Evolutionary conservation across 1,140 invertebrate genomes (phyloP).

Genomic region (Zaprionus taronus): DNA sequence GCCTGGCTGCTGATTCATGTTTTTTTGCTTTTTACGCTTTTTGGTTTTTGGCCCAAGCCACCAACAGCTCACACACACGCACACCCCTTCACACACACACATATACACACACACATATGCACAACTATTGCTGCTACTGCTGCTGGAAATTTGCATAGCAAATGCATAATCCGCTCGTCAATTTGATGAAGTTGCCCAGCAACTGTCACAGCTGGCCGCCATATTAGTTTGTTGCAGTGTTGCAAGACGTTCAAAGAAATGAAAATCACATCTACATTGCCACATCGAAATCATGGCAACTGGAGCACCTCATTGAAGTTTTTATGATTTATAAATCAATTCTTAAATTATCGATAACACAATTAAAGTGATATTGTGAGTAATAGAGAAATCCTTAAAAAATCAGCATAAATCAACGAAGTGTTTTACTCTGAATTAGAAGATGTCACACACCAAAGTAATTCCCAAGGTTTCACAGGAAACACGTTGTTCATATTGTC

Average conservation of each 20-base stretch:
- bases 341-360: no score
- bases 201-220: neutral
- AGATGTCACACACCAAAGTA: no score
- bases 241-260: neutral
- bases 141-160: constrained; percentile 60
- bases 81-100: constrained; percentile 10
- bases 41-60: constrained; percentile 54
- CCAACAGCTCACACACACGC: constrained; percentile 27
- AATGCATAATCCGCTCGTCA: constrained; percentile 45
- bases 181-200: constrained; percentile 59
- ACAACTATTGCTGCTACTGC: constrained; percentile 17
- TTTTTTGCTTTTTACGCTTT: constrained; percentile 63
- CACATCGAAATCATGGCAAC: neutral
- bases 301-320: neutral
- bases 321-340: neutral
- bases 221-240: neutral
- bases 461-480: no score
- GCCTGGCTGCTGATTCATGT: constrained; percentile 60
- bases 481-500: no score
- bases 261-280: neutral
- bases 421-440: no score
- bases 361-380: no score
- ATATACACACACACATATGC: constrained; percentile 11
- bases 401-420: no score
- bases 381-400: no score